Evolutionary conservation across 64 coral and sea anemone species (phyloP), one percentile per base, ranked within the genome.

Genomic region (Pocillopora damicornis): DNA sequence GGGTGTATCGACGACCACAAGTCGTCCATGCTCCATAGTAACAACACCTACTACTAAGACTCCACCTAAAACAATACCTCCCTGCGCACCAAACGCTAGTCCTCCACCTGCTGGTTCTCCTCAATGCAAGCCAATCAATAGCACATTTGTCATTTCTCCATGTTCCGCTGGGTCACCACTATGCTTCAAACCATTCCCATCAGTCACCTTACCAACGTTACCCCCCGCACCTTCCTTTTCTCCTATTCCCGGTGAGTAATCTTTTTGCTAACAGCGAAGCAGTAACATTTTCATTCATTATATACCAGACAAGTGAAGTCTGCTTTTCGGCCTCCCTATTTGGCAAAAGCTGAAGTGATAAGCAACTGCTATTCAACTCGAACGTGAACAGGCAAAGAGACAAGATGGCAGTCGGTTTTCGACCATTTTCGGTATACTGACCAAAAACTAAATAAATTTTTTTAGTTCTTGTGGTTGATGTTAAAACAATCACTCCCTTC

Each of bases 191-290:
- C 42, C 7, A 35, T 23, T 88, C 56, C 2, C 22, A 16, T 59
- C 86, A 1, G 81, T 85, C 22, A 68, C 81, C 14, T 73, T 85
- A 85, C 81, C 81, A 57, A 85, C 81, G 0, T 20, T 85, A 17
- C 81, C 81, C 12, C 81, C 81, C 15, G 58, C 66, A 4, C 0
- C 51, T 5, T 76, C 86, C 23, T 9, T 38, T 14, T 0, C 75
- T 58, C 22, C 83, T 18, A 9, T 15, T 59, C 5, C 75, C 60
- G 76, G 90, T 92, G 35, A 74, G 73, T 79, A 60, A 37, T 22
- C 4, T 37, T 59, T 38, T 2, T 7, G 7, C 42, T 2, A 51
- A 51, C 42, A 51, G 42, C 7, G 2, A 51, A 51, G 42, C 42
- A 51, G 42, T 7, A 51, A 2, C 7, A 51, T 51, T 51, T 51